These are phyloP conservation scores for Polylopha cassiicola DNA, from an alignment of 2,888 invertebrate genomes.

Conservation along the genomic window DNA sequence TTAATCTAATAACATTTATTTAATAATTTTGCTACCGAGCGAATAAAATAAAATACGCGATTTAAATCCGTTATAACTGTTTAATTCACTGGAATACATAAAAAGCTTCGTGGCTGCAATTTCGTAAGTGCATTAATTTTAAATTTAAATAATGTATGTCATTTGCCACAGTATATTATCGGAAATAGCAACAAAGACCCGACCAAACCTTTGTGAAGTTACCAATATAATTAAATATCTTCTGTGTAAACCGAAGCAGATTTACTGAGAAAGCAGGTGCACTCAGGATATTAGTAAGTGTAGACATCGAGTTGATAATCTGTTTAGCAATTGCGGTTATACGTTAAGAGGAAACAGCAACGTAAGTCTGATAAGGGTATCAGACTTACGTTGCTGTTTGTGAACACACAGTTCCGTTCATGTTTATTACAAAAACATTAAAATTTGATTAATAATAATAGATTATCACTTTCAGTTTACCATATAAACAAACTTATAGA, in stretches of 20 bases:
- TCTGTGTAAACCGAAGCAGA: constrained; percentile 6
- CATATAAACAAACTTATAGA: no score
- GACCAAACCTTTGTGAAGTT: not conserved
- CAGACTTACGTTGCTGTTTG: no score
- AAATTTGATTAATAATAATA: no score
- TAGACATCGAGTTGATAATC: constrained; percentile 13
- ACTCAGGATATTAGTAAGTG: constrained; percentile 14
- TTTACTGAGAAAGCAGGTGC: constrained; percentile 9
- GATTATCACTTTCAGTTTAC: no score
- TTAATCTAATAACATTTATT: not conserved
- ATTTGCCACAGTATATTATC: not conserved
- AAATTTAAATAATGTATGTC: not conserved
- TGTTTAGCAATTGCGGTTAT: constrained; percentile 11
- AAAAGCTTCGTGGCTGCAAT: no score
- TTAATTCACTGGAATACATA: no score
- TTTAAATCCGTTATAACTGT: no score
- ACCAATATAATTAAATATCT: constrained; percentile 3
- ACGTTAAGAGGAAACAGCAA: constrained; percentile 1
- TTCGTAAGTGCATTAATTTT: no score
- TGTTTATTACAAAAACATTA: no score
- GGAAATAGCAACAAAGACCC: not conserved
- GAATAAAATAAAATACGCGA: no score
- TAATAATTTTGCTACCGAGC: not conserved
- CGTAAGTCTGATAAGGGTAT: not conserved
- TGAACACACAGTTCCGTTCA: no score